Base-by-base conservation (phyloP, 2,888 invertebrate genomes). In the Opisthograptis luteolata region DNA sequence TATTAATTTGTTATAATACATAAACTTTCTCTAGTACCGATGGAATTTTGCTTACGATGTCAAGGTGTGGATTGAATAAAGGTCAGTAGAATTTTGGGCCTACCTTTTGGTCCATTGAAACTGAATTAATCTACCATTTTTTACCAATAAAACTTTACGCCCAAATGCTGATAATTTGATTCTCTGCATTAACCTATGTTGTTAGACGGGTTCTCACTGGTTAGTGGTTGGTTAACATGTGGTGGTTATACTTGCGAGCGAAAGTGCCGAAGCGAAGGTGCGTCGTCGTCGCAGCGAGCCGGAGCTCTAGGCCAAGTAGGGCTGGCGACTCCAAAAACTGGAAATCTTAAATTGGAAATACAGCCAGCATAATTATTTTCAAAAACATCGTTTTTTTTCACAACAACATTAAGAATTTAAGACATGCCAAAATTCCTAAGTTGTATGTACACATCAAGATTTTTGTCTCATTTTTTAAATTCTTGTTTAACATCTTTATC, bases 221-320 rank as follows among this genome's bases (percentile, higher is more conserved):
- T 14, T 58, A 50, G 42, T 45, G 17, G 45, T 64, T 55, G 56
- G 67, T 61, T 64, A 61, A 52, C 62, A 61, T 51, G 54, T 61
- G 58, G 54, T 61, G 58, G 42, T 61, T 43, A 53, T 58, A 66
- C 61, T 53, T 65, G 67, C 83, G 85, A 85, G 70, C 84, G 86
- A 86, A 87, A 86, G 86, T 85, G 79, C 69, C 55, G 55, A 58
- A 45, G 51, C 59, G 62, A 39, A 57, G 54, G 59, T 63, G 66
- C 64, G 61, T 62, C 57, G 59, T 42, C 37, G 43, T 52, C 57
- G 58, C 43, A 56, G 60, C 20, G 47, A 53, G 46, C 39, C 49
- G 42, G 54, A 52, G 44, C 53, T 54, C 37, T 48, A 49, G 37
- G 42, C 58, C 50, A 62, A 64, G 59, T 65, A 60, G 58, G 55